These are phyloP conservation scores for Mirounga angustirostris DNA, from an alignment of 2,113 vertebrate species.

Conservation along the genomic window DNA sequence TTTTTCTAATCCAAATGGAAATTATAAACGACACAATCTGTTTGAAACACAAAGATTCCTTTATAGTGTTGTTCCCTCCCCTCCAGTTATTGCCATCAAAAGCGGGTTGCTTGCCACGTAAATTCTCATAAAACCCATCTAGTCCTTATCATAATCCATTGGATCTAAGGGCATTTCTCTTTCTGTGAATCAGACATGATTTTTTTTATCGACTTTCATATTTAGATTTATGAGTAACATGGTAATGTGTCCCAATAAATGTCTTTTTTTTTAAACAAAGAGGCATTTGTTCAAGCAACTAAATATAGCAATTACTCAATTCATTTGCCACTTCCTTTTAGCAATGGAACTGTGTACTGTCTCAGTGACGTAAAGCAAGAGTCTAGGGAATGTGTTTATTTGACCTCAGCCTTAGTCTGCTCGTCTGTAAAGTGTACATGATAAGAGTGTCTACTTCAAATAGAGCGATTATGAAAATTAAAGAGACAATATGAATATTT, in stretches of 20 bases:
- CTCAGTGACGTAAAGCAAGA: background rate
- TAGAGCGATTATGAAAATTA: background rate
- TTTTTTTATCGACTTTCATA: background rate
- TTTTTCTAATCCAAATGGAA: background rate
- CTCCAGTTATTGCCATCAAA: background rate
- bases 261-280: conserved; percentile 39
- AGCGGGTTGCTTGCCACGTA: background rate
- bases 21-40: background rate
- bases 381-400: background rate
- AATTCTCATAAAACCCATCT: background rate
- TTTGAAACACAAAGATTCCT: background rate
- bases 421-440: background rate
- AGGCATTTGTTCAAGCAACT: background rate
- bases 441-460: background rate
- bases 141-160: background rate
- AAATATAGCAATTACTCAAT: conserved; percentile 43
- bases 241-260: background rate
- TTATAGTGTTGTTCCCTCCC: background rate
- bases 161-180: background rate
- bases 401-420: background rate
- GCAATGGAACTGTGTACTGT: background rate
- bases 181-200: background rate
- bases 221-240: conserved; percentile 56
- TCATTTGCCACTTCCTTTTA: background rate
- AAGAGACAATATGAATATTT: background rate